Percentiles rank a stretch among this genome's conserved stretches.
phyloP scores from a whole-genome alignment of 2,888 invertebrate species.

The Didymodactylos carnosus region DNA sequence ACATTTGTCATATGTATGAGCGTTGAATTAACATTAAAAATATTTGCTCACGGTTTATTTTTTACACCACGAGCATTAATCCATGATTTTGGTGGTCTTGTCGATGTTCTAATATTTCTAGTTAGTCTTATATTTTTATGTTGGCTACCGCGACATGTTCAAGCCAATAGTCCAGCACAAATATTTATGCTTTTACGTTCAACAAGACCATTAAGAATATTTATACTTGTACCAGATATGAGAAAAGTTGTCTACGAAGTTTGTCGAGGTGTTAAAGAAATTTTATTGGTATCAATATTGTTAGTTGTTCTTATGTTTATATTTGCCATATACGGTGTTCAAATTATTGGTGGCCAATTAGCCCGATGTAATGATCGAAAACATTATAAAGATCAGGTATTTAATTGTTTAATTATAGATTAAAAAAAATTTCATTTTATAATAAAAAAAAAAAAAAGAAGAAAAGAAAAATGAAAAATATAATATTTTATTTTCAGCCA shows the following conservation, averaged over 20 bases:
- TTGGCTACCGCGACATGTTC: slow-evolving; percentile 77
- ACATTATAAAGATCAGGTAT: neutral
- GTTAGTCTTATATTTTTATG: slow-evolving; percentile 80
- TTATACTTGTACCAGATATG: slow-evolving; percentile 95
- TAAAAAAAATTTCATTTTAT: slow-evolving; percentile 41
- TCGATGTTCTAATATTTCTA: slow-evolving; percentile 90
- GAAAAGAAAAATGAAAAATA: slow-evolving; percentile 49
- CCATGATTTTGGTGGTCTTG: slow-evolving; percentile 80
- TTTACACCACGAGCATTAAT: slow-evolving; percentile 97
- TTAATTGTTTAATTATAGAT: slow-evolving; percentile 44
- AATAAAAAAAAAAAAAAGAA: slow-evolving; percentile 87
- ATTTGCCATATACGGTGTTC: slow-evolving; percentile 95
- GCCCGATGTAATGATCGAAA: slow-evolving; percentile 90
- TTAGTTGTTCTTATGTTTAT: slow-evolving; percentile 93
- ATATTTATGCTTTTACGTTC: slow-evolving; percentile 85
- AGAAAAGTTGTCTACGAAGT: slow-evolving; percentile 93
- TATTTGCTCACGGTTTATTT: slow-evolving; percentile 84
- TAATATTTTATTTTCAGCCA: neutral
- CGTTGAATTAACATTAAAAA: slow-evolving; percentile 76
- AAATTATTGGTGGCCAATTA: slow-evolving; percentile 80
- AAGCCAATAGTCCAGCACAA: slow-evolving; percentile 78
- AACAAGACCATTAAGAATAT: slow-evolving; percentile 80
- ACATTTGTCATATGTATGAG: slow-evolving; percentile 96
- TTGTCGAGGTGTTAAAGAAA: slow-evolving; percentile 94
- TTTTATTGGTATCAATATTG: slow-evolving; percentile 73